Conservation (phyloP, 1,140 invertebrate genomes). For the Drosophila triauraria region DNA sequence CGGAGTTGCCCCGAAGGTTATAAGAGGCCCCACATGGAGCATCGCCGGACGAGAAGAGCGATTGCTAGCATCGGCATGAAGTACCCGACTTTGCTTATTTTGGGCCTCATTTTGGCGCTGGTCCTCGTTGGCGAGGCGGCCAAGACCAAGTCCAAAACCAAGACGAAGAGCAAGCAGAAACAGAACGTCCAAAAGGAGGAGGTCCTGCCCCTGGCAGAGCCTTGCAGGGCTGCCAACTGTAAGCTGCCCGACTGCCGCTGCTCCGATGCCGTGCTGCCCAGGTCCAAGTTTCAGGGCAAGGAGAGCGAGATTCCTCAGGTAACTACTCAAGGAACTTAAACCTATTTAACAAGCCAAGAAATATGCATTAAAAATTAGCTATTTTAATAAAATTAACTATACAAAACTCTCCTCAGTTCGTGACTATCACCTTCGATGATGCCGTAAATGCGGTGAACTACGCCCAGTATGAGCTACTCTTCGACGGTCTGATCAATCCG, state of each 20-base stretch:
- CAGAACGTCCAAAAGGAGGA: slow-evolving; percentile 8
- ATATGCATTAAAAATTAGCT: no score
- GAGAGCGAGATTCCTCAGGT: slow-evolving; percentile 84
- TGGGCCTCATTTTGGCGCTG: slow-evolving; percentile 45
- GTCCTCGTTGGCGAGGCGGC: slow-evolving; percentile 28
- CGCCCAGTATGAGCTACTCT: slow-evolving; percentile 87
- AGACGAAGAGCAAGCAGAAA: slow-evolving; percentile 46
- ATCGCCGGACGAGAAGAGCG: slow-evolving; percentile 14
- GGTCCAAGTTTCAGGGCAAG: no score
- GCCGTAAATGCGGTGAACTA: slow-evolving; percentile 89
- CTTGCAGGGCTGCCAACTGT: slow-evolving; percentile 73
- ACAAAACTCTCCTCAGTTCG: slow-evolving; percentile 58
- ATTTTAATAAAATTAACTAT: no score
- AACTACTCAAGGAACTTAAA: no score
- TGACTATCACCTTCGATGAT: slow-evolving; percentile 90
- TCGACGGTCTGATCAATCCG: slow-evolving; percentile 87
- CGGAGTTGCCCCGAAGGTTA: slow-evolving; percentile 42
- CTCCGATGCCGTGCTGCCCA: slow-evolving; percentile 57
- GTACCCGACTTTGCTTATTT: slow-evolving; percentile 48
- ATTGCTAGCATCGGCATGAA: slow-evolving; percentile 47
- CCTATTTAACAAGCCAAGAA: no score
- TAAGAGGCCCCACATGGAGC: slow-evolving; percentile 40
- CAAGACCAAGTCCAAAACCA: slow-evolving; percentile 56
- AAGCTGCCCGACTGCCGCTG: slow-evolving; percentile 86
- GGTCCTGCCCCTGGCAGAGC: slow-evolving; percentile 49